A percentile compares a stretch with the other conserved stretches of the same genome.
phyloP scores from a whole-genome alignment of 2,888 invertebrate species.

The Camponotus fellah region DNA sequence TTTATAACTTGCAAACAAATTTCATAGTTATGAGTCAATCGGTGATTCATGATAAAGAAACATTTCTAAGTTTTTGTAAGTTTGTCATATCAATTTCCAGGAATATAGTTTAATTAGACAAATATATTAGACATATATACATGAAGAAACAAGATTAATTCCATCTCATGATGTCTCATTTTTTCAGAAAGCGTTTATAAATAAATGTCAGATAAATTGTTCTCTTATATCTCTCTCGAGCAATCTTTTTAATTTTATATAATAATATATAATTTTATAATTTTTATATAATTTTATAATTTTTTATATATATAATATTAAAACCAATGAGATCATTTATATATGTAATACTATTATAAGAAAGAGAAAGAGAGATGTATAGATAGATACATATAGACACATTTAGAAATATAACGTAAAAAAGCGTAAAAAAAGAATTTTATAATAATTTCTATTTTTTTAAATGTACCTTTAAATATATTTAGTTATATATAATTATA shows the following conservation, averaged over 20 bases:
- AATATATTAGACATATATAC: too few species aligned
- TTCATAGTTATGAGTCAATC: not conserved
- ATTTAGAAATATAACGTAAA: not conserved
- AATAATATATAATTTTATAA: not conserved
- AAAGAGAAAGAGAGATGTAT: too few species aligned
- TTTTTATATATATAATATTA: not conserved
- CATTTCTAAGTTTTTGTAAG: not conserved
- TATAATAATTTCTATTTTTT: too few species aligned
- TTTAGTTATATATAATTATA: too few species aligned
- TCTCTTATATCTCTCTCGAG: not conserved
- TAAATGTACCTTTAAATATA: too few species aligned
- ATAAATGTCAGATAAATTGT: not conserved
- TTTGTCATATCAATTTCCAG: not conserved
- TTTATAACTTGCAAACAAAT: not conserved
- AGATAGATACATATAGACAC: not conserved
- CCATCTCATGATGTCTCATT: not conserved
- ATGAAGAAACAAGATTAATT: not conserved
- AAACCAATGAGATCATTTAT: not conserved
- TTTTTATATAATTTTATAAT: not conserved
- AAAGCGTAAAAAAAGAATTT: too few species aligned
- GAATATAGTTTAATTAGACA: not conserved
- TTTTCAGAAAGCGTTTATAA: not conserved
- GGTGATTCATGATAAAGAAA: not conserved
- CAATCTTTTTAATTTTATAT: not conserved
- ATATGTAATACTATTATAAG: not conserved